A percentile compares a stretch with the other conserved stretches of the same genome.
These are phyloP conservation scores for Ispidina lecontei DNA, from an alignment of 2,797 vertebrate genomes.

Conservation along the genomic window DNA sequence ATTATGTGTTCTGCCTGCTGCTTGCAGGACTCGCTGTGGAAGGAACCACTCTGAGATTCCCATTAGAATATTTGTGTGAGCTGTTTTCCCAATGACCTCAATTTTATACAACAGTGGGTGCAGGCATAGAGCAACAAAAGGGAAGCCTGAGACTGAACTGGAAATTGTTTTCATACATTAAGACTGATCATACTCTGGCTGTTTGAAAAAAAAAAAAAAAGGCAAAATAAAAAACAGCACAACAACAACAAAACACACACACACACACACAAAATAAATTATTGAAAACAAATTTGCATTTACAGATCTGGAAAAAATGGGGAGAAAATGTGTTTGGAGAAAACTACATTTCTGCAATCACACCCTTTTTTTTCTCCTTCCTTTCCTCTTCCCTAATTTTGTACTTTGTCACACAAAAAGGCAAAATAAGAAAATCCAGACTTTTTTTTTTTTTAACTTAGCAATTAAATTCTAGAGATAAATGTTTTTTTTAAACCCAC, in stretches of 20 bases:
- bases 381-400: neutral
- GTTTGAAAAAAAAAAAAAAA: neutral
- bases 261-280: neutral
- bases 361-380: neutral
- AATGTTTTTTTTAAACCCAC: neutral
- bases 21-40: neutral
- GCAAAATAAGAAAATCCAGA: neutral
- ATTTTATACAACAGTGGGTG: neutral
- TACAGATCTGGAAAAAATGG: neutral
- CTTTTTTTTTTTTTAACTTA: neutral
- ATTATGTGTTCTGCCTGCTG: neutral
- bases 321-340: neutral
- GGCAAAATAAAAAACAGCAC: too few species aligned
- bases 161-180: neutral
- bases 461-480: neutral
- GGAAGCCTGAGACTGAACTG: neutral
- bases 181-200: neutral
- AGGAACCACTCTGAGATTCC: neutral
- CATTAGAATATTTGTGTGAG: neutral
- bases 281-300: neutral
- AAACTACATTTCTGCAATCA: neutral
- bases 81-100: neutral
- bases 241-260: neutral
- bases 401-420: neutral
- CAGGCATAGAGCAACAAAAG: neutral